A percentile compares a stretch with the other conserved stretches of the same genome.
Evolutionary conservation across 2,113 vertebrate genomes (phyloP).

Genomic region (Dascyllus trimaculatus): DNA sequence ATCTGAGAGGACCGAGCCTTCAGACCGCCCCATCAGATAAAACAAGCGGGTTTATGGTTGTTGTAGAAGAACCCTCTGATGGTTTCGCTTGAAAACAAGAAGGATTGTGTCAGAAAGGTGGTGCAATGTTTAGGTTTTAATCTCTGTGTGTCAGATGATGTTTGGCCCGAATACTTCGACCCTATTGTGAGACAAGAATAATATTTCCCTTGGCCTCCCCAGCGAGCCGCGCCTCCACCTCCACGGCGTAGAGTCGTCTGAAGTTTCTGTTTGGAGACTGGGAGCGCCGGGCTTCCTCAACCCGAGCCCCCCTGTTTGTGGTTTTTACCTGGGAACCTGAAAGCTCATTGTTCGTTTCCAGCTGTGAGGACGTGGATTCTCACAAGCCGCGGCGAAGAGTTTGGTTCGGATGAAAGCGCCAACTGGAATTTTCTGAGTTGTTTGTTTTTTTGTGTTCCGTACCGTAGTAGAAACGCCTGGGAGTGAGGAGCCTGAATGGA

Average conservation of each 20-base stretch:
- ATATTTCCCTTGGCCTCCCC: conserved; percentile 25
- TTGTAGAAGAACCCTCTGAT: too few relatives aligned
- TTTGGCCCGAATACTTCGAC: neutral
- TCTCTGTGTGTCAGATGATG: neutral
- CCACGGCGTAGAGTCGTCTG: conserved; percentile 28
- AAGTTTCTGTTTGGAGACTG: conserved; percentile 58
- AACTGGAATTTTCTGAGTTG: neutral
- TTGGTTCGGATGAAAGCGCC: neutral
- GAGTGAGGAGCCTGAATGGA: too few relatives aligned
- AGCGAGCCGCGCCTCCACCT: conserved; percentile 6
- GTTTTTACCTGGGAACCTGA: conserved; percentile 16
- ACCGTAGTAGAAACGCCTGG: too few relatives aligned
- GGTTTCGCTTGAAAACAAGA: neutral
- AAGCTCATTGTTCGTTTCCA: conserved; percentile 29
- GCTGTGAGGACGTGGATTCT: conserved; percentile 10
- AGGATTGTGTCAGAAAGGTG: neutral
- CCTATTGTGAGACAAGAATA: neutral
- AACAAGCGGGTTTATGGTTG: too few relatives aligned
- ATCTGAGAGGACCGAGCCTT: neutral
- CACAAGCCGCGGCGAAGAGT: neutral
- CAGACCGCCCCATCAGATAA: neutral
- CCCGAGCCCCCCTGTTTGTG: conserved; percentile 39
- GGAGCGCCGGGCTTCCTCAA: conserved; percentile 28
- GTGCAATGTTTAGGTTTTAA: neutral
- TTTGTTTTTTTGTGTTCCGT: neutral